phyloP scores from a whole-genome alignment of 2,888 invertebrate genomes.

The Lithophane semibrunnea region DNA sequence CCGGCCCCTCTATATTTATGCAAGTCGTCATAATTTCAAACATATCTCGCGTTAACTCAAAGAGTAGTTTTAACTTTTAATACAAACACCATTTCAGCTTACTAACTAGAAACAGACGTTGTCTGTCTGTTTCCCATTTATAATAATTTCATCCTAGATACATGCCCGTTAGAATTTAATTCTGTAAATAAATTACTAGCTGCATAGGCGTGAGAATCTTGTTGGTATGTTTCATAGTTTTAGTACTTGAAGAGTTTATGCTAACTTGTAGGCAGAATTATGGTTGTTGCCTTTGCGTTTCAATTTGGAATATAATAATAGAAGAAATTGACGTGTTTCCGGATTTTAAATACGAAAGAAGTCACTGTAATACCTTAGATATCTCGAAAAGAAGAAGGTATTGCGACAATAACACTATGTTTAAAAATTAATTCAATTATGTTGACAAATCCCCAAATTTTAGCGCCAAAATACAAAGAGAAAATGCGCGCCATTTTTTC shows the following conservation, averaged over 20 bases:
- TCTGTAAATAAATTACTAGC: constrained; percentile 62
- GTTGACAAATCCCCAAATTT: background rate
- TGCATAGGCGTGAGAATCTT: constrained; percentile 54
- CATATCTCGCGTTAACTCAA: constrained; percentile 46
- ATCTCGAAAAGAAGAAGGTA: background rate
- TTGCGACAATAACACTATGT: too few species aligned
- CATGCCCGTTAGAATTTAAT: constrained; percentile 65
- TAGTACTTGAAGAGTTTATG: constrained; percentile 20
- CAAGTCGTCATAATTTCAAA: constrained; percentile 47
- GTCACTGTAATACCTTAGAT: too few species aligned
- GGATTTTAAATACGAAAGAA: background rate
- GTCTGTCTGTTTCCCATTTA: constrained; percentile 61
- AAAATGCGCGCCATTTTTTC: constrained; percentile 22
- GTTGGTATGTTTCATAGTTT: constrained; percentile 45
- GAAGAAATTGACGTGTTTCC: background rate
- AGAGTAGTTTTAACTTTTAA: constrained; percentile 48
- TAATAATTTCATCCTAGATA: constrained; percentile 66
- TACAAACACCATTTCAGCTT: constrained; percentile 49
- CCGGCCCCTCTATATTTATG: constrained; percentile 18
- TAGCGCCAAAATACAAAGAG: constrained; percentile 3
- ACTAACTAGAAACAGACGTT: constrained; percentile 52
- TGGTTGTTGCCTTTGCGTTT: constrained; percentile 4
- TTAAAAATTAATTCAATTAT: too few species aligned
- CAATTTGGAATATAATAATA: background rate
- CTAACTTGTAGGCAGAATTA: constrained; percentile 17